Evolutionary conservation across 2,888 invertebrate species (phyloP).

Genomic region (Pantelozetes paolii): DNA sequence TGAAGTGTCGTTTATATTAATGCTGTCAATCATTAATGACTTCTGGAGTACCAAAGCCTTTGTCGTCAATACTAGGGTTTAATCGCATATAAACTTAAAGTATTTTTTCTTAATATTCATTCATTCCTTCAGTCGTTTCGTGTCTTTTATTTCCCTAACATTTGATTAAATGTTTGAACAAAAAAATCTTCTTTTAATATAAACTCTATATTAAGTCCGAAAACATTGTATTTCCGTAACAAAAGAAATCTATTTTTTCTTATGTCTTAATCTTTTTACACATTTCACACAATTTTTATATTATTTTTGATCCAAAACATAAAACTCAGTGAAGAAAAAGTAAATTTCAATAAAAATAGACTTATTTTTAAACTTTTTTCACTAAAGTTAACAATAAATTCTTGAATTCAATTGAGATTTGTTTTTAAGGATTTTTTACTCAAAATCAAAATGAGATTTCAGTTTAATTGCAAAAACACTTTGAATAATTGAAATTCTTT

Average conservation of each 20-base stretch:
- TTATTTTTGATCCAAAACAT: too few relatives aligned
- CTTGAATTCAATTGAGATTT: too few relatives aligned
- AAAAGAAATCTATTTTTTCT: too few relatives aligned
- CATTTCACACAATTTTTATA: too few relatives aligned
- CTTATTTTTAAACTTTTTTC: not conserved
- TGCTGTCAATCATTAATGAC: conserved; percentile 31
- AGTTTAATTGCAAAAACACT: too few relatives aligned
- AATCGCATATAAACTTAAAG: conserved; percentile 18
- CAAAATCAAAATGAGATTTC: too few relatives aligned
- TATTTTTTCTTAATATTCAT: not conserved
- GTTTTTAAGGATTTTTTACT: too few relatives aligned
- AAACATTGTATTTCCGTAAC: not conserved
- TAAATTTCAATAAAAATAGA: conserved; percentile 5
- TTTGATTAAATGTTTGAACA: conserved; percentile 24
- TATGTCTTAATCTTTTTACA: too few relatives aligned
- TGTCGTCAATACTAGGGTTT: conserved; percentile 11
- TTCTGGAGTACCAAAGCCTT: not conserved
- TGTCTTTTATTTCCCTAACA: not conserved
- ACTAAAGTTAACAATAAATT: too few relatives aligned
- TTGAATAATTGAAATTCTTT: too few relatives aligned
- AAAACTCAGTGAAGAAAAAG: not conserved
- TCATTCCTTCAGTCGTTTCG: not conserved
- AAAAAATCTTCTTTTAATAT: not conserved
- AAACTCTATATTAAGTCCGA: not conserved
- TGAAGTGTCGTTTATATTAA: conserved; percentile 23